phyloP scores from a whole-genome alignment of 2,888 invertebrate species.

The Volucella inflata region DNA sequence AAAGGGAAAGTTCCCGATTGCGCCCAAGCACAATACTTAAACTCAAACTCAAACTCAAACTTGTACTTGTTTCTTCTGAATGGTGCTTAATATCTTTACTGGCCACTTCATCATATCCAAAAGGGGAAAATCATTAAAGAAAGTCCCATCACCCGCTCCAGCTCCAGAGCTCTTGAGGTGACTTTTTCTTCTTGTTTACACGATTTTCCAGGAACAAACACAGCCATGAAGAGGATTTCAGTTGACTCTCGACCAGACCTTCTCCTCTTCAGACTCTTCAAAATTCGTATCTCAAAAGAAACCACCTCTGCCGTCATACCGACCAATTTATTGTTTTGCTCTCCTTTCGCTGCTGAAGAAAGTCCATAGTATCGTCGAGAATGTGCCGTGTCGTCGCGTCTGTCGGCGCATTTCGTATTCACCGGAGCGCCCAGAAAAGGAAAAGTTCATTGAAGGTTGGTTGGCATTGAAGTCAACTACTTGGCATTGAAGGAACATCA shows the following conservation, averaged over 20 bases:
- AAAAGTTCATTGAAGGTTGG: constrained; percentile 62
- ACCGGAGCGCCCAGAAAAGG: constrained; percentile 54
- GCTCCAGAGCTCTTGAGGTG: constrained; percentile 7
- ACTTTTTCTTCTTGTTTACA: constrained; percentile 8
- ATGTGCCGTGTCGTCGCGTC: constrained; percentile 12
- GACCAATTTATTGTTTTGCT: constrained; percentile 52
- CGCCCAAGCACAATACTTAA: constrained; percentile 32
- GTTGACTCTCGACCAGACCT: constrained; percentile 14
- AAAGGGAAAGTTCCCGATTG: constrained; percentile 68
- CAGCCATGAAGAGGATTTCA: constrained; percentile 39
- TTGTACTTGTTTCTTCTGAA: background rate
- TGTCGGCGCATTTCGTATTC: constrained; percentile 68
- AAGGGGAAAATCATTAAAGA: constrained; percentile 35
- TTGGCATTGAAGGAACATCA: constrained; percentile 53
- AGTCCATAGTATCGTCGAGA: constrained; percentile 39
- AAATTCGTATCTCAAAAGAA: constrained; percentile 54
- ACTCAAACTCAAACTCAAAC: too few relatives aligned
- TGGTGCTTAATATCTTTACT: constrained; percentile 30
- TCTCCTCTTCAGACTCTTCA: constrained; percentile 14
- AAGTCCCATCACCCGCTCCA: constrained; percentile 41
- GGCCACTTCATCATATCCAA: constrained; percentile 34
- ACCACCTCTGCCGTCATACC: constrained; percentile 21
- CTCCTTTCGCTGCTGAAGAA: constrained; percentile 72
- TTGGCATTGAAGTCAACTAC: constrained; percentile 45
- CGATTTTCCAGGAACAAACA: constrained; percentile 39